A percentile compares a stretch with the other conserved stretches of the same genome.
These are phyloP conservation scores for Muscidifurax raptorellus DNA, from an alignment of 1,140 invertebrate species.

Conservation along the genomic window DNA sequence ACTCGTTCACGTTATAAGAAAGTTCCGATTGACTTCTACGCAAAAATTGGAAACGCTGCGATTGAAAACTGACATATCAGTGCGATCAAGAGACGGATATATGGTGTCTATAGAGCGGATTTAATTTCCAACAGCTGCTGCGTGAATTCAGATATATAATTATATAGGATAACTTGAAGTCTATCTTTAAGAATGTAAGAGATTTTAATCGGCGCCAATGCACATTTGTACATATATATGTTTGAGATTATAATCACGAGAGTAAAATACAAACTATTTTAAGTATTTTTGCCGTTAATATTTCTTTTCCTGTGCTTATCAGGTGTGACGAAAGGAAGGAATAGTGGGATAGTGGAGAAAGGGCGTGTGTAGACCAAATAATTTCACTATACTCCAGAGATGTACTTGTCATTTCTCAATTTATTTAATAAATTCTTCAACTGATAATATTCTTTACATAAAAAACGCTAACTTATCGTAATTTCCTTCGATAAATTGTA, in stretches of 20 bases:
- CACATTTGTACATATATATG: no score
- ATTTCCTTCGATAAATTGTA: slow-evolving; percentile 53
- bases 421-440: slow-evolving; percentile 54
- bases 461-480: slow-evolving; percentile 54
- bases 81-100: slow-evolving; percentile 55
- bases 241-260: no score
- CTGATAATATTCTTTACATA: slow-evolving; percentile 54
- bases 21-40: slow-evolving; percentile 24
- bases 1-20: slow-evolving; percentile 67
- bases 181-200: background rate
- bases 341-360: background rate
- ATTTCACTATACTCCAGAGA: background rate
- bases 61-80: slow-evolving; percentile 56
- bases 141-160: background rate
- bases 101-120: slow-evolving; percentile 43
- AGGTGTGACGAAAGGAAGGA: no score
- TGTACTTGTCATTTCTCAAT: slow-evolving; percentile 53
- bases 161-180: background rate
- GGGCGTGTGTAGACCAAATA: background rate
- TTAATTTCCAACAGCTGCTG: background rate
- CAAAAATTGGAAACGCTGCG: slow-evolving; percentile 45
- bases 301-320: background rate
- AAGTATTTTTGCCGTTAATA: background rate
- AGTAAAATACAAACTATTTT: background rate
- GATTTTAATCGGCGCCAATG: no score